Evolutionary conservation across 1,140 invertebrate genomes (phyloP).

Genomic region (Trachelipus rathkii): DNA sequence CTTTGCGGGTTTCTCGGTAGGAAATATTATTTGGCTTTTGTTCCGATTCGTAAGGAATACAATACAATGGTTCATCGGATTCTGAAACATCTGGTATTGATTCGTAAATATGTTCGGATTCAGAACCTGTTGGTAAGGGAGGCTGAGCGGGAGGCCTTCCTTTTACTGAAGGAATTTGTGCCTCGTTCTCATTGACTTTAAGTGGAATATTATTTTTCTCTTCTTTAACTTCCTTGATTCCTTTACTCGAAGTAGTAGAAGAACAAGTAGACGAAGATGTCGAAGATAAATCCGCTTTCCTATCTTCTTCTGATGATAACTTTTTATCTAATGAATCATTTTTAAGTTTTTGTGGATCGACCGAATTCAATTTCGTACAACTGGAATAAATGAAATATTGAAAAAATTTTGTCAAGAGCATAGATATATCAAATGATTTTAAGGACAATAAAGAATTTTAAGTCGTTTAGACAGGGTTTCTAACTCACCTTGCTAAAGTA

Average conservation of each 20-base stretch:
- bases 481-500: slow-evolving; percentile 26
- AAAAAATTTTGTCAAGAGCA: too few relatives aligned
- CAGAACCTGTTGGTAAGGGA: slow-evolving; percentile 29
- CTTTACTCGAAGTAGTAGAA: too few relatives aligned
- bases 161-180: not conserved
- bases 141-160: slow-evolving; percentile 26
- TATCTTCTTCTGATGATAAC: too few relatives aligned
- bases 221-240: too few relatives aligned
- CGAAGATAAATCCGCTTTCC: too few relatives aligned
- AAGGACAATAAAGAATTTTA: too few relatives aligned
- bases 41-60: slow-evolving; percentile 59
- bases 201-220: not conserved
- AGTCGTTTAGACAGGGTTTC: too few relatives aligned
- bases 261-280: too few relatives aligned
- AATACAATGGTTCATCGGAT: slow-evolving; percentile 61
- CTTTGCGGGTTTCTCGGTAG: not conserved
- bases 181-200: not conserved
- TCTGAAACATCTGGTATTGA: slow-evolving; percentile 65
- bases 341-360: too few relatives aligned
- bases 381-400: too few relatives aligned
- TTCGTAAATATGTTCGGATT: slow-evolving; percentile 64
- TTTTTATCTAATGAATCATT: too few relatives aligned
- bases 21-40: not conserved
- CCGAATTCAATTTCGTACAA: not conserved
- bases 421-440: too few relatives aligned